Evolutionary conservation across 2,113 vertebrate species (phyloP), one percentile per base, ranked within the genome.

Genomic region (Micromys minutus): DNA sequence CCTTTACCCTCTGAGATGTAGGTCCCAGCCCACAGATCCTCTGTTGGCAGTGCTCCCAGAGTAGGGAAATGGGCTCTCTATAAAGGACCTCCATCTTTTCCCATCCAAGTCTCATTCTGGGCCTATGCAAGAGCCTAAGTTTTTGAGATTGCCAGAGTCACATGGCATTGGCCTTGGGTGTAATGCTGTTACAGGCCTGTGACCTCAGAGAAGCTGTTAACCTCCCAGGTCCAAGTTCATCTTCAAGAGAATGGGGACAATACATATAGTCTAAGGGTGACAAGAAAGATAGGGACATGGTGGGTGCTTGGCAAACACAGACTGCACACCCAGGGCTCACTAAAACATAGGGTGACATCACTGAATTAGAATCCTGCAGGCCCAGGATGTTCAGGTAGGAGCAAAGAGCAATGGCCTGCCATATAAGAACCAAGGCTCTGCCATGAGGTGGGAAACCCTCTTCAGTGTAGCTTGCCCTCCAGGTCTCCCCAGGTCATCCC

Each of bases 91-190:
- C n/a, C 65, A 0, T 0, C 12, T 22, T 71, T n/a, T 45, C 11
- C 8, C 45, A 29, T 36, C 42, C 21, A 17, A 50, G 16, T 17
- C 39, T 26, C 0, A 1, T 11, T 45, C 4, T 15, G 61, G 72
- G 55, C 59, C 65, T 67, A 24, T 0, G 5, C 24, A 47, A 93
- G 31, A 15, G 3, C 36, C 50, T 81, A 0, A 5, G 19, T 34
- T 80, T 75, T 31, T 13, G 34, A 83, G 34, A 36, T 7, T 36
- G 45, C 29, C 8, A 50, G 59, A 52, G 4, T 55, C 24, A 19
- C 0, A 3, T 0, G 16, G 84, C 45, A 6, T 26, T 16, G 12
- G 36, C 31, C 42, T 29, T 29, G 13, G 39, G 36, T 36, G 16
- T 29, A 55, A 26, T 65, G 36, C 31, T 45, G 0, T 39, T 72